phyloP scores from a whole-genome alignment of 2,888 invertebrate species.

The Himalopsyche japonica region DNA sequence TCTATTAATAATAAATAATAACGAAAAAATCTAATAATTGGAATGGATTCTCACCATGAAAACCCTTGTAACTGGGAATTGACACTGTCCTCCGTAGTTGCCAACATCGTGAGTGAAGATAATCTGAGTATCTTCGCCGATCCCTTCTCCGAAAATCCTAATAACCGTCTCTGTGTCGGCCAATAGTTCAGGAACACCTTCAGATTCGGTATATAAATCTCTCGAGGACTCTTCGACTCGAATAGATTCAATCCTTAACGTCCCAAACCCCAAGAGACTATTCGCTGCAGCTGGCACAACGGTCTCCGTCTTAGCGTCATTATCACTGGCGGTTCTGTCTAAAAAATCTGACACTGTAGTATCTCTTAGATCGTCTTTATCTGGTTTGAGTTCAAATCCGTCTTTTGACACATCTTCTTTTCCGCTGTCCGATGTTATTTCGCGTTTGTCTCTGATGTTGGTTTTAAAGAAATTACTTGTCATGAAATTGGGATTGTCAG shows the following conservation, averaged over 20 bases:
- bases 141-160: conserved; percentile 74
- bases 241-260: conserved; percentile 57
- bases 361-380: not conserved
- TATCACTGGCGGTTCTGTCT: not conserved
- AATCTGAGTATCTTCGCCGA: conserved; percentile 68
- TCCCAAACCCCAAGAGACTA: not conserved
- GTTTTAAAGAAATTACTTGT: not conserved
- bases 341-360: not conserved
- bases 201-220: conserved; percentile 57
- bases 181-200: conserved; percentile 71
- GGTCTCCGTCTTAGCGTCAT: not conserved
- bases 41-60: conserved; percentile 52
- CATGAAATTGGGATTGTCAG: not conserved
- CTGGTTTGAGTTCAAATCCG: not conserved
- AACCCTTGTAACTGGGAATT: conserved; percentile 58
- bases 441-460: not conserved
- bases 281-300: not conserved
- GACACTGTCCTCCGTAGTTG: conserved; percentile 64
- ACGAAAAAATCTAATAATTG: not conserved
- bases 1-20: no score
- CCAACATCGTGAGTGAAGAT: conserved; percentile 69
- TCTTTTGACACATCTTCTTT: not conserved
- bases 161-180: conserved; percentile 64
- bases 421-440: not conserved
- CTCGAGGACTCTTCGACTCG: conserved; percentile 64